Evolutionary conservation across 2,113 vertebrate genomes (phyloP).

Genomic region (Argyrosomus japonicus): DNA sequence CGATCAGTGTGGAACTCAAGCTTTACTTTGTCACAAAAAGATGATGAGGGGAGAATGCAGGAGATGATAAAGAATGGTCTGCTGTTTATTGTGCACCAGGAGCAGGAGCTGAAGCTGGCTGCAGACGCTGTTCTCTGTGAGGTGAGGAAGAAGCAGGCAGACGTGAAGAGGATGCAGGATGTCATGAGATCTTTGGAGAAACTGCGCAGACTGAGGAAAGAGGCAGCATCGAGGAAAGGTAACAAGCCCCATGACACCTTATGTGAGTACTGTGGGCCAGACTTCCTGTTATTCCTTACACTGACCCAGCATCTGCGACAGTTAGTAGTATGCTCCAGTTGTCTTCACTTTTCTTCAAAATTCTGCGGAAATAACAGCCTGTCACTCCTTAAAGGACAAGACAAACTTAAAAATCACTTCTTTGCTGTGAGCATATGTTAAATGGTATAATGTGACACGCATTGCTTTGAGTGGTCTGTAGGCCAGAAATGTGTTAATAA

Average conservation of each 20-base stretch:
- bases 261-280: neutral
- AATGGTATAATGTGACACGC: too few relatives aligned
- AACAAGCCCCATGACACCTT: neutral
- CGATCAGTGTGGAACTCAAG: neutral
- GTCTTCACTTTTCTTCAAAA: neutral
- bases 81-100: constrained; percentile 77
- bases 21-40: neutral
- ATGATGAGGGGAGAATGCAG: neutral
- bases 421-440: too few relatives aligned
- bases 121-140: constrained; percentile 94
- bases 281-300: neutral
- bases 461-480: too few relatives aligned
- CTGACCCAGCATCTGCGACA: neutral
- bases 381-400: neutral
- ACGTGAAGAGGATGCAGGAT: constrained; percentile 93
- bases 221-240: constrained; percentile 96
- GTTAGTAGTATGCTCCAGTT: neutral
- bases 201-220: constrained; percentile 92
- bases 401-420: too few relatives aligned
- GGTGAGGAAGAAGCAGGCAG: constrained; percentile 95
- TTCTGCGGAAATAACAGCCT: neutral
- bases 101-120: constrained; percentile 92
- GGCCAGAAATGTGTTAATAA: too few relatives aligned
- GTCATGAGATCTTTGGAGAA: constrained; percentile 91
- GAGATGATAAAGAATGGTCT: neutral